Evolutionary conservation across 2,113 vertebrate genomes (phyloP), one percentile per base, ranked within the genome.

Genomic region (Probosciger aterrimus): DNA sequence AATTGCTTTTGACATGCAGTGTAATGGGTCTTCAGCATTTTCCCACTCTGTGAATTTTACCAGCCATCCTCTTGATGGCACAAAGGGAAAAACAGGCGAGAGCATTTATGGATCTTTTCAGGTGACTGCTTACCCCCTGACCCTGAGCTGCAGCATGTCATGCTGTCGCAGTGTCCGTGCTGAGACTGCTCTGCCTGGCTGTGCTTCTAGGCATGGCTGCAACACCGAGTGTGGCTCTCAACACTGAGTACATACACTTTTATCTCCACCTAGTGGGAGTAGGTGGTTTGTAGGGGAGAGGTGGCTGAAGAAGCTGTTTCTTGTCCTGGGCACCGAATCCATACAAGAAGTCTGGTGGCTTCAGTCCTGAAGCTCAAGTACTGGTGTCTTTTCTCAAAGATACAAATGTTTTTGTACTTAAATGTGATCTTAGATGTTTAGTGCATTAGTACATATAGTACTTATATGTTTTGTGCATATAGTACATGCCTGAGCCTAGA

Each of bases 241-340:
- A 1, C n/a, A 3, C 23, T 0, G 2, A 5, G 39, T 5, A 16
- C 13, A 0, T 4, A 4, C 43, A 5, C 57, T 79, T 47, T 35
- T 47, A 41, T 68, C 90, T 53, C 90, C 95, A 96, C 49, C 93
- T 94, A 82, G 92, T 91, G 94, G 94, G 69, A 46, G 71, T 2
- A 62, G 55, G 24, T 23, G 23, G n/a, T 39, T 69, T 46, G 49
- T 25, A 41, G 37, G 10, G 31, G 14, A 71, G n/a, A 79, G 43
- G 39, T 27, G 25, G 30, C 75, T 88, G 59, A 7, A 33, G 70
- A 37, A 88, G 30, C 65, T 86, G 23, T 43, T 64, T n/a, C 23
- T 60, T 71, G 17, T 57, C 18, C 49, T 73, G 7, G 30, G 18
- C 20, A 2, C 18, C 41, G 44, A 43, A 11, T 44, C 24, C 9